Evolutionary conservation across 2,113 vertebrate genomes (phyloP).

Genomic region (Nyctibius bracteatus): DNA sequence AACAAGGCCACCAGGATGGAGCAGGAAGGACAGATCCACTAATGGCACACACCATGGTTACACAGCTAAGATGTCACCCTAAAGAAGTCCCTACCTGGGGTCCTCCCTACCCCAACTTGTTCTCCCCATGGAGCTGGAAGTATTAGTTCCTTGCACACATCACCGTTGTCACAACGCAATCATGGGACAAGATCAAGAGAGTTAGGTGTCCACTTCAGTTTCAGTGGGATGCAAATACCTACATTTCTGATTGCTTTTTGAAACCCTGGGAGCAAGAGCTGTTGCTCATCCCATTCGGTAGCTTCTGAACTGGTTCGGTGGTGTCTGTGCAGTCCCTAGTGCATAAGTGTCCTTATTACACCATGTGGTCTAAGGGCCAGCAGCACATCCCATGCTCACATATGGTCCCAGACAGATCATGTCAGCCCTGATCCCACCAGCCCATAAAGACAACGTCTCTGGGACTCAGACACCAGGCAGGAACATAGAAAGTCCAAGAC

Average conservation of each 20-base stretch:
- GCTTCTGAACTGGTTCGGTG: neutral
- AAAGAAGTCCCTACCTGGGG: neutral
- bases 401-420: accelerated
- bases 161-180: accelerated
- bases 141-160: accelerated
- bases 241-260: neutral
- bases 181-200: neutral
- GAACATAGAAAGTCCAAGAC: neutral
- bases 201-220: accelerated
- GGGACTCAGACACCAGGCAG: neutral
- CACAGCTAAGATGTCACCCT: neutral
- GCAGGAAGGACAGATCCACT: too few relatives aligned
- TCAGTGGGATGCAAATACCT: neutral
- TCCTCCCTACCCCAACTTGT: neutral
- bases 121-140: neutral
- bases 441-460: neutral
- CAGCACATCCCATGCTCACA: accelerated
- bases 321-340: neutral
- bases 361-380: accelerated
- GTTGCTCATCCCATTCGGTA: accelerated
- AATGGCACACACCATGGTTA: accelerated
- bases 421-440: neutral
- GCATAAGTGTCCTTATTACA: neutral
- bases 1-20: accelerated
- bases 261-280: neutral